phyloP scores from a whole-genome alignment of 2,888 invertebrate genomes.

The Drosophila affinis region DNA sequence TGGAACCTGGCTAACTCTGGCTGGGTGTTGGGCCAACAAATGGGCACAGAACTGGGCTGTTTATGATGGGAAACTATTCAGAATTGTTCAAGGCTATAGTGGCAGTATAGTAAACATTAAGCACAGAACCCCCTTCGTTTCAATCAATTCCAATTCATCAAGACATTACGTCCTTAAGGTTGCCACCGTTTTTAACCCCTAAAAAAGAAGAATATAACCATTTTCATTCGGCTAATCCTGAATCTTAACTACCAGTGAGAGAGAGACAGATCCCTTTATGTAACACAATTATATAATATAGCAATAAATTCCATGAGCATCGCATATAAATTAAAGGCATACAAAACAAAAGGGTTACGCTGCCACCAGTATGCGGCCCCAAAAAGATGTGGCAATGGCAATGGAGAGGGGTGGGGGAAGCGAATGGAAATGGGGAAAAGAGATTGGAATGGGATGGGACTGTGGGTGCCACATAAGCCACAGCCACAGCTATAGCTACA shows the following conservation, averaged over 20 bases:
- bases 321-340: conserved; percentile 64
- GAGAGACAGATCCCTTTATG: conserved; percentile 5
- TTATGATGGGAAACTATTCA: background rate
- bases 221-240: conserved; percentile 18
- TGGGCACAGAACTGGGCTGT: background rate
- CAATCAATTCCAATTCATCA: too few relatives aligned
- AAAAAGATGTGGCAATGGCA: conserved; percentile 31
- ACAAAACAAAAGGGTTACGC: conserved; percentile 73
- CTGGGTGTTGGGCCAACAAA: conserved; percentile 20
- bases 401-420: conserved; percentile 6
- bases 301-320: conserved; percentile 66
- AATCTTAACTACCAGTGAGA: conserved; percentile 36
- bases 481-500: conserved; percentile 43
- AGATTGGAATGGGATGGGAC: conserved; percentile 9
- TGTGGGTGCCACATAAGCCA: conserved; percentile 65
- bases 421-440: conserved; percentile 14
- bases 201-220: conserved; percentile 18
- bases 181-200: background rate
- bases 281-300: conserved; percentile 69
- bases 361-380: conserved; percentile 17
- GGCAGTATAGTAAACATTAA: background rate
- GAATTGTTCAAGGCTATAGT: background rate
- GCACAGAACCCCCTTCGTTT: background rate
- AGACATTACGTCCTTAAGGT: too few relatives aligned
- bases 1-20: conserved; percentile 6